phyloP scores from a whole-genome alignment of 2,113 vertebrate genomes.

The Coturnix japonica region DNA sequence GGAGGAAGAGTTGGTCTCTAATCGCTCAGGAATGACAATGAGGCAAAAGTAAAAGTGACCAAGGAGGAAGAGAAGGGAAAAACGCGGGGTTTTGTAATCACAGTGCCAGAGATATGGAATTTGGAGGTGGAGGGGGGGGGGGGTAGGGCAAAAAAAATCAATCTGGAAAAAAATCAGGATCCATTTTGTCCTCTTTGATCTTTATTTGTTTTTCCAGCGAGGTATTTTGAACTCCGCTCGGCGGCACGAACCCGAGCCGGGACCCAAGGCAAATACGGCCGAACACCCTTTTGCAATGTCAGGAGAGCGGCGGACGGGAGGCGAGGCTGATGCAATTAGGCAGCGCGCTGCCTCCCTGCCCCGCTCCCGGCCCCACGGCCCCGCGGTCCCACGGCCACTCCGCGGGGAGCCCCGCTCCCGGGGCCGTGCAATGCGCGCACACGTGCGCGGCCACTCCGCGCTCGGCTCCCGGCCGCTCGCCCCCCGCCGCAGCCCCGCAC shows the following conservation, averaged over 20 bases:
- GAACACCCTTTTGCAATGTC: conserved; percentile 71
- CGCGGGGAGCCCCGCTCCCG: background rate
- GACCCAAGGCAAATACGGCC: conserved; percentile 64
- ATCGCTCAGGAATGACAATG: conserved; percentile 6
- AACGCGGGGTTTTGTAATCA: conserved; percentile 25
- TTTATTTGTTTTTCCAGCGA: conserved; percentile 72
- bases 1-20: background rate
- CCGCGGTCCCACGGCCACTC: background rate
- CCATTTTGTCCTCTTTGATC: conserved; percentile 75
- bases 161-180: conserved; percentile 55
- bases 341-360: conserved; percentile 14
- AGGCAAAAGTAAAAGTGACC: conserved; percentile 18
- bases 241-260: conserved; percentile 44
- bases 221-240: conserved; percentile 70
- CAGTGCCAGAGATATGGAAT: background rate
- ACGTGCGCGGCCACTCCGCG: background rate
- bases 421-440: background rate
- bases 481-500: no score
- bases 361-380: background rate
- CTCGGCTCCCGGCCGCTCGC: no score
- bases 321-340: conserved; percentile 66
- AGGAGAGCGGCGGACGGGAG: conserved; percentile 48
- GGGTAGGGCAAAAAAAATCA: conserved; percentile 12
- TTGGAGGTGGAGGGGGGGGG: no score
- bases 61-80: background rate